Conservation (phyloP, 2,888 invertebrate genomes). For the Hirtodrosophila duncani region DNA sequence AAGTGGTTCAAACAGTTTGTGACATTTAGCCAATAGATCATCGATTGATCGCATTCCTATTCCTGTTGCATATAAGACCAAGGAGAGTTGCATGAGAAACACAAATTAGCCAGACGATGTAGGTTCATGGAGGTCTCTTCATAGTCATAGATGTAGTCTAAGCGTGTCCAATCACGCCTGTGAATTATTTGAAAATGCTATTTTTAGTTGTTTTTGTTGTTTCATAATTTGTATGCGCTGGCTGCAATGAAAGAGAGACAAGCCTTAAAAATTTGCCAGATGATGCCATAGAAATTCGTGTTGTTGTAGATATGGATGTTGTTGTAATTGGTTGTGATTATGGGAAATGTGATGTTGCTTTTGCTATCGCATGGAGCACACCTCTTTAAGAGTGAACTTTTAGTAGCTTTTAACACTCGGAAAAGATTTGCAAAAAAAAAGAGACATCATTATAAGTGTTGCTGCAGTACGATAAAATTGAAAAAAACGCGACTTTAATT, state of each 20-base stretch:
- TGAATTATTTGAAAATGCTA: slow-evolving; percentile 44
- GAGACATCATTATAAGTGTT: too few species aligned
- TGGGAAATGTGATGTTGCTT: slow-evolving; percentile 48
- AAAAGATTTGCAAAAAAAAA: slow-evolving; percentile 33
- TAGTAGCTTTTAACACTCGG: slow-evolving; percentile 34
- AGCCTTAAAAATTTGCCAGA: slow-evolving; percentile 43
- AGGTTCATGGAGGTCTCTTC: background rate
- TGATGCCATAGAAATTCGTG: slow-evolving; percentile 41
- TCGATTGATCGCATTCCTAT: slow-evolving; percentile 20
- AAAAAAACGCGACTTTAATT: too few species aligned
- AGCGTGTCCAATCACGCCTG: slow-evolving; percentile 51
- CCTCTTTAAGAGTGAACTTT: slow-evolving; percentile 36
- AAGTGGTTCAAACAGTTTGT: slow-evolving; percentile 35
- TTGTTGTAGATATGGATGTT: slow-evolving; percentile 21
- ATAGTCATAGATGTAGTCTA: slow-evolving; percentile 5
- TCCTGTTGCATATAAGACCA: slow-evolving; percentile 1
- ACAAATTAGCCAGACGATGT: slow-evolving; percentile 26
- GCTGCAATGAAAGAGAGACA: slow-evolving; percentile 19
- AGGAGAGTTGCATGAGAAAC: slow-evolving; percentile 35
- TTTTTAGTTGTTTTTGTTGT: slow-evolving; percentile 27
- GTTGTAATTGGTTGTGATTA: slow-evolving; percentile 28
- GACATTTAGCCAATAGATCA: slow-evolving; percentile 48
- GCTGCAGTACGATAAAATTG: too few species aligned
- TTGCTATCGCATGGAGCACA: slow-evolving; percentile 42
- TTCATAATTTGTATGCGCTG: slow-evolving; percentile 17